Evolutionary conservation across 2,797 vertebrate genomes (phyloP).

Genomic region (Spinibarbus caldwelli): DNA sequence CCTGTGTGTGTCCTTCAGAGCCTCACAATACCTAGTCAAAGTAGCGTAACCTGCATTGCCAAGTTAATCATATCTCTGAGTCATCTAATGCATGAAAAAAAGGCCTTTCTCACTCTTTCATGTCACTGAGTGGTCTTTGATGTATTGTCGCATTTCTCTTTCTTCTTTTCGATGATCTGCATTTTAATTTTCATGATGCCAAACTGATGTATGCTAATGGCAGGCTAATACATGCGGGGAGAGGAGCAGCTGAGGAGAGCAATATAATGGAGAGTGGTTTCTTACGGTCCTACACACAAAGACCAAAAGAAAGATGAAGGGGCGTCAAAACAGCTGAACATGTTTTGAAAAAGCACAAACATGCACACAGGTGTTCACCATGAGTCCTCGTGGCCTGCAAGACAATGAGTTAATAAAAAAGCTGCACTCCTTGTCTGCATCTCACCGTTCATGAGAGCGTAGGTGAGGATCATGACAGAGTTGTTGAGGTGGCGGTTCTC

Average conservation of each 20-base stretch:
- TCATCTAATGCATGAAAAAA: constrained; percentile 75
- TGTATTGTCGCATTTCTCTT: constrained; percentile 50
- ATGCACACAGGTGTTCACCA: constrained; percentile 10
- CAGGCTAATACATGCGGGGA: constrained; percentile 71
- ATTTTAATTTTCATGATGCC: constrained; percentile 77
- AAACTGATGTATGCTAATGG: constrained; percentile 75
- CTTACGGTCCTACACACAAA: constrained; percentile 47
- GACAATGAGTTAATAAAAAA: constrained; percentile 1
- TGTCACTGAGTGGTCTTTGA: constrained; percentile 67
- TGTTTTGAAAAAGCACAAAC: constrained; percentile 5
- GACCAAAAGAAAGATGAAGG: constrained; percentile 38
- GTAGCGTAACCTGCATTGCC: constrained; percentile 27
- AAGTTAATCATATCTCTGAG: constrained; percentile 69
- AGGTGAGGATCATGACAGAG: constrained; percentile 98
- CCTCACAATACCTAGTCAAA: constrained; percentile 19
- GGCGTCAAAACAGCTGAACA: constrained; percentile 1
- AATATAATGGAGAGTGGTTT: constrained; percentile 49
- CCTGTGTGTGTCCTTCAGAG: constrained; percentile 17
- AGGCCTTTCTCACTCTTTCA: constrained; percentile 69
- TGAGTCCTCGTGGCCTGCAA: background rate
- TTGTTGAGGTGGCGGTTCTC: constrained; percentile 97
- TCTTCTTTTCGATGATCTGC: constrained; percentile 71
- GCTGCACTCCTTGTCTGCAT: background rate
- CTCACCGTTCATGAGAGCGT: constrained; percentile 96
- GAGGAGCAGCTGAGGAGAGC: constrained; percentile 52